phyloP scores from a whole-genome alignment of 1,140 invertebrate genomes.

The Hylaeus anthracinus region DNA sequence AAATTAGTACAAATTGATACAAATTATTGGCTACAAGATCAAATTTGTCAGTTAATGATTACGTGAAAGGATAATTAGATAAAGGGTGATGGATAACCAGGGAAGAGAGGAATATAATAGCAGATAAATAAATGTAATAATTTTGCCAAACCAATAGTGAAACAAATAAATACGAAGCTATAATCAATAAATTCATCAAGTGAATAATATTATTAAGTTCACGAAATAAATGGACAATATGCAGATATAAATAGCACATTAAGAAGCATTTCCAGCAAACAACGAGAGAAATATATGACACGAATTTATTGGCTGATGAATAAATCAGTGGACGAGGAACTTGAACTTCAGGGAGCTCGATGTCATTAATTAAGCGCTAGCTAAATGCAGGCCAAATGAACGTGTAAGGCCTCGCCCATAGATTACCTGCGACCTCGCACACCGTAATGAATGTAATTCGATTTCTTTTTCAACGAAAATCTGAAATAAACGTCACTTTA shows the following conservation, averaged over 20 bases:
- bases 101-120: too few relatives aligned
- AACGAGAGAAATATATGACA: not conserved
- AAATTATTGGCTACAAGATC: too few relatives aligned
- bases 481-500: not conserved
- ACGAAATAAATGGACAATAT: not conserved
- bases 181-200: too few relatives aligned
- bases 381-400: slow-evolving; percentile 26
- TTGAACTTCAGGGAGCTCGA: slow-evolving; percentile 4
- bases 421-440: slow-evolving; percentile 14
- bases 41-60: too few relatives aligned
- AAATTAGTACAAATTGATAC: too few relatives aligned
- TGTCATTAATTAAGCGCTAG: slow-evolving; percentile 43
- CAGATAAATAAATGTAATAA: too few relatives aligned
- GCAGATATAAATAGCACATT: too few relatives aligned
- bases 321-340: slow-evolving; percentile 11
- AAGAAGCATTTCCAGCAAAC: not conserved
- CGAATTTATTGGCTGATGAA: slow-evolving; percentile 5
- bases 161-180: too few relatives aligned
- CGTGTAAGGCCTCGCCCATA: slow-evolving; percentile 3
- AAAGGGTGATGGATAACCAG: too few relatives aligned
- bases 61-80: too few relatives aligned
- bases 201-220: too few relatives aligned
- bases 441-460: not conserved
- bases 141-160: too few relatives aligned
- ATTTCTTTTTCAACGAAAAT: not conserved